Evolutionary conservation across 2,888 invertebrate species (phyloP).

Genomic region (Xestia xanthographa): DNA sequence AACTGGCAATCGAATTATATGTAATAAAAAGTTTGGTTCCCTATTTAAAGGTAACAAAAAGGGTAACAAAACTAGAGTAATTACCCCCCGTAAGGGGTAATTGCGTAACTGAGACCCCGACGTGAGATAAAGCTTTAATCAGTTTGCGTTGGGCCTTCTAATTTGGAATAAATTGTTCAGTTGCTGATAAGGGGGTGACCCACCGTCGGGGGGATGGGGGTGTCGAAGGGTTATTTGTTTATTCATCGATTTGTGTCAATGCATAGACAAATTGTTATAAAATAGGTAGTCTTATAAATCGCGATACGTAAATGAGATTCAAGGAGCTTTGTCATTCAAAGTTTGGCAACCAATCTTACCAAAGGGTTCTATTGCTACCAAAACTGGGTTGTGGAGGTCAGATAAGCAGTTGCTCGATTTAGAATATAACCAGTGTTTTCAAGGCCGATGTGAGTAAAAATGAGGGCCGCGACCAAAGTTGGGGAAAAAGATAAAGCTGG

Average conservation of each 20-base stretch:
- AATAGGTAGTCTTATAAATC: not conserved
- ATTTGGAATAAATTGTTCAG: slow-evolving; percentile 50
- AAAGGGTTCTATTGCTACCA: not conserved
- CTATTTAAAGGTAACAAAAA: slow-evolving; percentile 42
- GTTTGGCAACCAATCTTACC: not conserved
- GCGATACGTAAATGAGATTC: not conserved
- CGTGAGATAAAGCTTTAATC: slow-evolving; percentile 61
- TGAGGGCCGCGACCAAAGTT: slow-evolving; percentile 46
- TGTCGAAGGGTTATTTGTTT: slow-evolving; percentile 9
- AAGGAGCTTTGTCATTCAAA: not conserved
- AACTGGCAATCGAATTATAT: not conserved
- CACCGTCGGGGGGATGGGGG: not conserved
- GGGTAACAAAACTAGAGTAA: slow-evolving; percentile 48
- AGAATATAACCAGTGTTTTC: not conserved
- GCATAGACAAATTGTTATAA: no score
- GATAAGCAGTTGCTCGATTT: not conserved
- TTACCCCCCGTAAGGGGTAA: slow-evolving; percentile 51
- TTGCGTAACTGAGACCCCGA: slow-evolving; percentile 52
- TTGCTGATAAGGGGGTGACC: slow-evolving; percentile 25
- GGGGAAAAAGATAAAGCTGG: slow-evolving; percentile 70
- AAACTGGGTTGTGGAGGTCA: not conserved
- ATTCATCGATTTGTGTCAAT: slow-evolving; percentile 13
- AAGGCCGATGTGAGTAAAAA: not conserved
- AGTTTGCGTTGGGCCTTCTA: slow-evolving; percentile 53
- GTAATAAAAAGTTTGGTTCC: slow-evolving; percentile 29